Base-by-base conservation (phyloP, 2,888 invertebrate genomes). In the Calliphora vomitoria region DNA sequence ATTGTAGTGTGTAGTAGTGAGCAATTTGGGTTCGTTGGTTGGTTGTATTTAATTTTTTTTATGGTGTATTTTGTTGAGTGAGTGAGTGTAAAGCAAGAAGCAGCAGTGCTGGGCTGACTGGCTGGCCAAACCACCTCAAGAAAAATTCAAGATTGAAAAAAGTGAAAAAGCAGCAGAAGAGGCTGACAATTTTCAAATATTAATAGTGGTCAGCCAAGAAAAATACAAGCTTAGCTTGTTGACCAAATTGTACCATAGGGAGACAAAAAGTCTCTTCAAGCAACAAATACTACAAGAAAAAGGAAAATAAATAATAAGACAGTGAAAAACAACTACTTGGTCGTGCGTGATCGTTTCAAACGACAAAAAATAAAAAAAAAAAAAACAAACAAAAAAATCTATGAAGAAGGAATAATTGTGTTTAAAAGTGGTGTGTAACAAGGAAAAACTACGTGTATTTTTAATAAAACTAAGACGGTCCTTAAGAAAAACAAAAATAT, bases 81-180 rank as follows among this genome's bases (percentile, higher is more conserved):
- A 74, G 74, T 82, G 78, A 79, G 75, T 80, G 78, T 72, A 82
- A 87, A 84, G 15, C 50, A 80, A 86, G 82, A 84, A 84, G 84
- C 78, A 87, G 84, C 82, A 81, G 82, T 85, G 87, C 82, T 87
- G 81, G 84, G 87, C 69, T 87, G 74, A 85, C 84, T 87, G 81
- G 76, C 81, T 87, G 81, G 81, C 84, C 72, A 81, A 84, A 82
- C 87, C 82, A 87, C 83, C 71, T 71, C 41, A 64, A 62, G 74
- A 75, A 79, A 82, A 41, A 4, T n/a, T 69, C 1, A 75, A 75
- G 38, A 41, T 66, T 66, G 35, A n/a, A 71, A 81, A 78, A 74
- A 84, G 64, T 81, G 74, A 74, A 82, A 84, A 82, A 82, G 50
- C 82, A 84, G 55, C 38, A 68, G 62, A 53, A 64, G 55, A 82